Evolutionary conservation across 2,888 invertebrate genomes (phyloP).

Genomic region (Phrixothrix hirtus): DNA sequence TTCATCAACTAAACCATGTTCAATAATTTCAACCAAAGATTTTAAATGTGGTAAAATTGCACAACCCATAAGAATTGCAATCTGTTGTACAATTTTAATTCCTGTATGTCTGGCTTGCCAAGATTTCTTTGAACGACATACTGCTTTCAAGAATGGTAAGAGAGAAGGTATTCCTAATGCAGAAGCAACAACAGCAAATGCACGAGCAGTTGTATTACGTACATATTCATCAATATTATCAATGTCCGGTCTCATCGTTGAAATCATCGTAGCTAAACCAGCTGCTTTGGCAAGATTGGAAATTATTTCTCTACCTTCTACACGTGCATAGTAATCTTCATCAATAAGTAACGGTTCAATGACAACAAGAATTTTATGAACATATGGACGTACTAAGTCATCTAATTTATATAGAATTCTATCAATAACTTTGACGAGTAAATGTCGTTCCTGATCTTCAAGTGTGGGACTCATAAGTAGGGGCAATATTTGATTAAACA

Average conservation of each 20-base stretch:
- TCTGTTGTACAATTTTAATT: slow-evolving; percentile 99
- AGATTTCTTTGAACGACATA: slow-evolving; percentile 98
- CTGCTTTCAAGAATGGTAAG: slow-evolving; percentile 97
- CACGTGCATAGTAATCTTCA: slow-evolving; percentile 99
- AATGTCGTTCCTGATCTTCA: slow-evolving; percentile 98
- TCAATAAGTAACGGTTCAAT: slow-evolving; percentile 98
- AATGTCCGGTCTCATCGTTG: slow-evolving; percentile 99
- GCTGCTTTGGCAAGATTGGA: slow-evolving; percentile 99
- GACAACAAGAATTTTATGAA: slow-evolving; percentile 99
- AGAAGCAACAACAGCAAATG: slow-evolving; percentile 99
- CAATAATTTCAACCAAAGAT: slow-evolving; percentile 98
- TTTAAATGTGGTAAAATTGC: slow-evolving; percentile 98
- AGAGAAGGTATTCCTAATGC: slow-evolving; percentile 97
- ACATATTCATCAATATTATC: slow-evolving; percentile 99
- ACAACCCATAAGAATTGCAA: slow-evolving; percentile 99
- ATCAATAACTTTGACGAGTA: slow-evolving; percentile 98
- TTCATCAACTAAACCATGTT: slow-evolving; percentile 97
- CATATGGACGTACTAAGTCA: slow-evolving; percentile 97
- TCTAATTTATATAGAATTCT: slow-evolving; percentile 97
- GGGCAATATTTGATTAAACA: slow-evolving; percentile 98
- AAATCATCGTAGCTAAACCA: slow-evolving; percentile 99
- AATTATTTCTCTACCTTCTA: slow-evolving; percentile 98
- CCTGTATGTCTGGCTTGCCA: slow-evolving; percentile 99
- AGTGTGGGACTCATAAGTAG: slow-evolving; percentile 99
- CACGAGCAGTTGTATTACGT: slow-evolving; percentile 97